Evolutionary conservation across 2,797 vertebrate species (phyloP), one percentile per base, ranked within the genome.

Genomic region (Oryzias sinensis): DNA sequence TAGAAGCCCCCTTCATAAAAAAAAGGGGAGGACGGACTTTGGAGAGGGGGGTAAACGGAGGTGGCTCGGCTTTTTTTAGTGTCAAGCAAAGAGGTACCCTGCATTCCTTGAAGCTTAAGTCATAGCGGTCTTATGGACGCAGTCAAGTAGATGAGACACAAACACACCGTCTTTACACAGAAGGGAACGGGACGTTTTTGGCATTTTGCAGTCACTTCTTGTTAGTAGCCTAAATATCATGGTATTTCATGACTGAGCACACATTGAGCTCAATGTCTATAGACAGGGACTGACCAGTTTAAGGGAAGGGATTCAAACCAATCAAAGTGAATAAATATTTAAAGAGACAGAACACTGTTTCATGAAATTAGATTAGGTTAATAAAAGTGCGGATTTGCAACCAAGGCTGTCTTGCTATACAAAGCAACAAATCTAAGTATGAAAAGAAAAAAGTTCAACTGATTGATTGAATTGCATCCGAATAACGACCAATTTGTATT

Each of bases 11-110:
- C 81, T 61, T 58, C 40, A 54, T 43, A 5, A 55, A 55, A 29
- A 29, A 46, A 55, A 71, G 82, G 84, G 77, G 62, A 80, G 83
- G 81, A 79, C 63, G 74, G 80, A 81, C 79, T 75, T 52, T 4
- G 46, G 59, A 47, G 68, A 66, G 67, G 56, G 1, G 76, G 75
- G 73, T 69, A 74, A 72, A 65, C 65, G 89, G 84, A 86, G 84
- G 87, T 67, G 75, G 76, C 52, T 49, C 59, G 48, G 56, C 88
- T 94, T 93, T 92, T 94, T 94, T 92, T 93, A 93, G 93, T 14
- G 15, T 45, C 49, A n/a, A 59, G 77, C 69, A 84, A 81, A 75
- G 65, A 89, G 93, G 92, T 94, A 90, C 85, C 88, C 89, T 82
- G 82, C 89, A 88, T 88, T 87, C 88, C 82, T 87, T 85, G 87